Base-by-base conservation (phyloP, 2,888 invertebrate species). In the Sepiola atlantica region DNA sequence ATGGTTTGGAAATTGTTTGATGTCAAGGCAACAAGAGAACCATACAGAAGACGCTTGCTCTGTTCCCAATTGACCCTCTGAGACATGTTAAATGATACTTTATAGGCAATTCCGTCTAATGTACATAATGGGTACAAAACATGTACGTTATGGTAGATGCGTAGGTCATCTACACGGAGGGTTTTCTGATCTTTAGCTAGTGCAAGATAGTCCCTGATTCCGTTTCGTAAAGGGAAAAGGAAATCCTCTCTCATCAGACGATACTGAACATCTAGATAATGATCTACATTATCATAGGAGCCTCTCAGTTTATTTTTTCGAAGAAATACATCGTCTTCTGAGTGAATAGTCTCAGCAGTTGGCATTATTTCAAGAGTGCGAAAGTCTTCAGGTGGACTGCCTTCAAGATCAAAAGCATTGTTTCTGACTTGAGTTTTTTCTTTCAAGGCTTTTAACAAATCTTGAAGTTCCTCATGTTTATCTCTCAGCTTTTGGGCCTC, bases 201-300 rank as follows among this genome's bases (percentile, higher is more conserved):
- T 16, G 55, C 54, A 55, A 92, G 55, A 96, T 98, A 98, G 96
- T 98, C 97, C 95, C 97, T 97, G 96, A 98, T 98, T 95, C 98
- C 98, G 96, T 98, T 98, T 91, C 98, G 97, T 55, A 99, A 97
- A 0, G 99, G 98, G 32, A 98, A 98, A 77, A 98, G 98, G 96
- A 98, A 98, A 97, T 99, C 99, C 97, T 99, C 98, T 55, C 98
- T 97, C 92, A 99, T 96, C 57, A 99, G 97, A 55, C 98, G 98
- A 96, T 98, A 98, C 96, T 99, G 99, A 8, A 96, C 97, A 96
- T 98, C 98, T 54, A 99, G 97, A 96, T 99, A 99, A 96, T 98
- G 98, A 93, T 98, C 98, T 1, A 98, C 97, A 96, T 98, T 98
- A 0, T 97, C 96, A 96, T 98, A 98, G 0, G 98, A 97, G 32